phyloP scores from a whole-genome alignment of 1,140 invertebrate genomes.

The Panagrolaimus sp. region DNA sequence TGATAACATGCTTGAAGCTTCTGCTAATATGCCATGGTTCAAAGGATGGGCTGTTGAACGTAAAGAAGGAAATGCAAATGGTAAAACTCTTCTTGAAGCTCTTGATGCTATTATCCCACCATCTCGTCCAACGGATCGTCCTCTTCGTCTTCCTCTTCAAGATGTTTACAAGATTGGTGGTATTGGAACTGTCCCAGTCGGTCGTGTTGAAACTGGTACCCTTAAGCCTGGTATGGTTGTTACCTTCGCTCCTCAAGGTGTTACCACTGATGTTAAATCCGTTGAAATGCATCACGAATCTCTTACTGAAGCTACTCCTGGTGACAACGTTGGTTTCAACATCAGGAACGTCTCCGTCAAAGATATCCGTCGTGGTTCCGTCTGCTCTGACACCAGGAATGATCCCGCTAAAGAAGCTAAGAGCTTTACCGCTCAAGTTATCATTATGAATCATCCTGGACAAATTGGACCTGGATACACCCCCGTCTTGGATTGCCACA shows the following conservation, averaged over 20 bases:
- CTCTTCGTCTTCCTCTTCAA: conserved; percentile 88
- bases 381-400: conserved; percentile 92
- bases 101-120: conserved; percentile 90
- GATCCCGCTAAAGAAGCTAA: conserved; percentile 84
- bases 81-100: conserved; percentile 83
- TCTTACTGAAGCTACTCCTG: conserved; percentile 83
- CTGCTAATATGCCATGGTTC: conserved; percentile 81
- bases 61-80: conserved; percentile 79
- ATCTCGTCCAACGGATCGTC: conserved; percentile 84
- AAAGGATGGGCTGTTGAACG: conserved; percentile 91
- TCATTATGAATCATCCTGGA: conserved; percentile 93
- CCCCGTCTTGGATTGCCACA: conserved; percentile 95
- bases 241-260: conserved; percentile 84
- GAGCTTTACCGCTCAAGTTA: conserved; percentile 90
- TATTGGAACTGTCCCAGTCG: conserved; percentile 98
- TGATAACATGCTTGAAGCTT: conserved; percentile 57
- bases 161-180: conserved; percentile 99
- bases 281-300: conserved; percentile 99
- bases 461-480: conserved; percentile 94
- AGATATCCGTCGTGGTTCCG: conserved; percentile 89
- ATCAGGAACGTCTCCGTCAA: conserved; percentile 98
- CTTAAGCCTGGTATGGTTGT: conserved; percentile 96
- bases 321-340: conserved; percentile 96
- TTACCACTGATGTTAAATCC: conserved; percentile 97
- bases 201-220: conserved; percentile 93